Conservation (phyloP, 1,140 invertebrate species). For the Nephila pilipes region DNA sequence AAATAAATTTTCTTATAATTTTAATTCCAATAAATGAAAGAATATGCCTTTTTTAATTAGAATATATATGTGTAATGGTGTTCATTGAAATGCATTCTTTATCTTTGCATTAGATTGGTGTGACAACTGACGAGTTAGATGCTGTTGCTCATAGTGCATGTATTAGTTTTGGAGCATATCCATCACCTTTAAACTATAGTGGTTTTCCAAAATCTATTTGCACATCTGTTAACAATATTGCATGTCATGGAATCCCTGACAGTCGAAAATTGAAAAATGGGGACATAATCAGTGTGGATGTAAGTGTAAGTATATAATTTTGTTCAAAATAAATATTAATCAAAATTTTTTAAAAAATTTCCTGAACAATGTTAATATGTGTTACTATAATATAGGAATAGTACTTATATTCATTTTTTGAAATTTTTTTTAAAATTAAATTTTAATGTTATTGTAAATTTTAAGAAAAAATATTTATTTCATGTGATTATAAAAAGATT, state of each 20-base stretch:
- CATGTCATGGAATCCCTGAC: slow-evolving; percentile 97
- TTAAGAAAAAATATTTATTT: too few relatives aligned
- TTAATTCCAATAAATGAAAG: too few relatives aligned
- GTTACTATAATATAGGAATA: too few relatives aligned
- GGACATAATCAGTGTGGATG: slow-evolving; percentile 95
- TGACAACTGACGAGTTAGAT: slow-evolving; percentile 94
- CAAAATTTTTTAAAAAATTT: too few relatives aligned
- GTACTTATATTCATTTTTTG: too few relatives aligned
- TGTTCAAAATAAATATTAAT: too few relatives aligned
- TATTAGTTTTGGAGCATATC: slow-evolving; percentile 90
- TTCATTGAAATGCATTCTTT: background rate
- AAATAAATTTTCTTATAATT: too few relatives aligned
- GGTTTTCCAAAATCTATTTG: slow-evolving; percentile 96
- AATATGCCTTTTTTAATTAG: too few relatives aligned
- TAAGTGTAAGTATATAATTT: slow-evolving; percentile 87
- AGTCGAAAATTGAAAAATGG: slow-evolving; percentile 89
- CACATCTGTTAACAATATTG: slow-evolving; percentile 97
- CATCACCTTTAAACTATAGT: slow-evolving; percentile 92
- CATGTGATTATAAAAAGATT: too few relatives aligned
- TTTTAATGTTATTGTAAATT: too few relatives aligned
- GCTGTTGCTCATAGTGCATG: slow-evolving; percentile 86
- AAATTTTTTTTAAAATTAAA: too few relatives aligned
- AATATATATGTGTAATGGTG: background rate
- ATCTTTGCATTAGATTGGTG: slow-evolving; percentile 85
- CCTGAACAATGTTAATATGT: too few relatives aligned